Base-by-base conservation (phyloP, 2,888 invertebrate genomes). In the Drosophila ezoana region DNA sequence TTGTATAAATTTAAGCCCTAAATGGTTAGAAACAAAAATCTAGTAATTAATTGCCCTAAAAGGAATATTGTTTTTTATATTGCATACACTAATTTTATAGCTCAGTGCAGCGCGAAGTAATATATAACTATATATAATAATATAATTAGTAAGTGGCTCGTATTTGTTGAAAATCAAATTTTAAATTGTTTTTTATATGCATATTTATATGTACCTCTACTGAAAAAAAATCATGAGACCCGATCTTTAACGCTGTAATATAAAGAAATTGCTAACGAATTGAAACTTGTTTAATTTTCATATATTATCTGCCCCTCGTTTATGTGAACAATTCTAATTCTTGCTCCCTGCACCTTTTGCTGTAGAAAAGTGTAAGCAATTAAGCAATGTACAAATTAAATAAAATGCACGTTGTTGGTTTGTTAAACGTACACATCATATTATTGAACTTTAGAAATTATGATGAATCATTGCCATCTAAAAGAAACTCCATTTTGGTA, bases 1-100 rank as follows among this genome's bases (percentile, higher is more conserved):
- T 76, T 83, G 85, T 87, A 82, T 61, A 82, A 87, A 81, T 68
- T 54, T 56, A 66, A 72, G 61, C 54, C 58, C 59, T 44, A 63
- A 59, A 63, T 48, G 56, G 56, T 67, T 52, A 51, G 44, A 32
- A 61, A 61, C 28, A 51, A 69, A 57, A 47, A 33, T 62, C 41
- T 86, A 86, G 81, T 65, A 73, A 51, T 83, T 82, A 83, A 74
- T 72, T 64, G 56, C 74, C 74, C 77, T 66, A 28, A 44, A 72
- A 87, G 72, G 66, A 71, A 83, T 66, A 68, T 61, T 84, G 81
- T 79, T 87, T 84, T 82, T 82, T 75, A 86, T 78, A 83, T 65
- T 51, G 53, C 70, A 52, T 68, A 68, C 64, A 71, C 56, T 74
- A 70, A 68, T 72, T 81, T 77, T 65, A 86, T 78, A 81, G 79